Percentiles rank a stretch among this genome's conserved stretches.
Evolutionary conservation across 2,797 vertebrate genomes (phyloP).

Genomic region (Corythornis leucogaster): DNA sequence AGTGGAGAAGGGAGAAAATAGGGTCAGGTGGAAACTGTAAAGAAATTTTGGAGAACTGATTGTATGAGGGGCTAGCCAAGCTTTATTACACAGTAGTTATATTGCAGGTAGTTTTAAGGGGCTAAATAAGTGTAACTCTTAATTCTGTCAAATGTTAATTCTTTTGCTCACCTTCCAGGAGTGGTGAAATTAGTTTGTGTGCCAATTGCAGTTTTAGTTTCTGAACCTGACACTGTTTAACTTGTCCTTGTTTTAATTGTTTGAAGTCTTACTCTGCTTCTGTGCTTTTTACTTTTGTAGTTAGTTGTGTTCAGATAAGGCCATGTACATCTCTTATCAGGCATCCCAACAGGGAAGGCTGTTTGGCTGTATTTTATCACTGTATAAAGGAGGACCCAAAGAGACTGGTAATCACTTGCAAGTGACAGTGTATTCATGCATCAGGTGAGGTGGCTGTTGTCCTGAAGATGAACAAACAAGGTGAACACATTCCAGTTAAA

Average conservation of each 20-base stretch:
- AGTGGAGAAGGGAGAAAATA: neutral
- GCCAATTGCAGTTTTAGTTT: neutral
- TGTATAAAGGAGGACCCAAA: neutral
- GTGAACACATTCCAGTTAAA: neutral
- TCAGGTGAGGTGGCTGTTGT: neutral
- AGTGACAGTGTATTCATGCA: neutral
- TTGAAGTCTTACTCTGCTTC: neutral
- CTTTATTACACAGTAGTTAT: neutral
- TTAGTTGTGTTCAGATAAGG: neutral
- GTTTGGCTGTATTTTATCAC: neutral
- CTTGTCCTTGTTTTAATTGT: neutral
- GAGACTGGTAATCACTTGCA: neutral
- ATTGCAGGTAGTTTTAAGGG: neutral
- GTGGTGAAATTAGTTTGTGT: neutral
- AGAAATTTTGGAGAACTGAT: neutral
- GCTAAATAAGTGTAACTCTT: neutral
- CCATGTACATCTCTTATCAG: neutral
- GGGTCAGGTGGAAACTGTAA: neutral
- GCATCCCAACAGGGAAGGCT: neutral
- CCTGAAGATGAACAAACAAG: neutral
- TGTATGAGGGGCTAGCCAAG: neutral
- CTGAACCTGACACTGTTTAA: neutral
- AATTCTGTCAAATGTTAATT: neutral
- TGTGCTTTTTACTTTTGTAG: neutral
- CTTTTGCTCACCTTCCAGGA: neutral